Base-by-base conservation (phyloP, 2,797 vertebrate species). In the Gallinago stenura region DNA sequence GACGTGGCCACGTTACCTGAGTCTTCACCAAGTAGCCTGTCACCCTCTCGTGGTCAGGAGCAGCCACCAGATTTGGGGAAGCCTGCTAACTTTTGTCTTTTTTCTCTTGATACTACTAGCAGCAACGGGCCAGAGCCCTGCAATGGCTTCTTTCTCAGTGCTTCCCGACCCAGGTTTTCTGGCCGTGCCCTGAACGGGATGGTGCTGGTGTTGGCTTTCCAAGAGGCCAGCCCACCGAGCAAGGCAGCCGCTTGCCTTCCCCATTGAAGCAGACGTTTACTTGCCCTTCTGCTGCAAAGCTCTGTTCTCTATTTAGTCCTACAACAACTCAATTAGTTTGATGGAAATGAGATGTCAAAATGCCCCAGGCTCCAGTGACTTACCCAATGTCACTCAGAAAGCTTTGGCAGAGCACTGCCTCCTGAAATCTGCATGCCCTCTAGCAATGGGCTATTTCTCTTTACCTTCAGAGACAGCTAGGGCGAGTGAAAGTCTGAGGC, bases 331-430 rank as follows among this genome's bases (percentile, higher is more conserved):
- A 93, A 93, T 97, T 95, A 96, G 77, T 72, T 56, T 82, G 92
- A 90, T 94, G 89, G 90, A 96, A 96, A 96, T 60, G 71, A 93
- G 86, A 97, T 92, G 94, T 96, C 94, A 93, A 73, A 95, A 77
- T 89, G 86, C 95, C 75, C 19, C 61, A 35, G 89, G 95, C 89
- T 92, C 90, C 64, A 87, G 80, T 50, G 41, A 64, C 70, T 96
- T 95, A 45, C 56, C 85, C 88, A 71, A 5, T 56, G 88, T 90
- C 83, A 53, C 90, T 93, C 73, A 76, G 65, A 88, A 84, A 84
- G 77, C 75, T 95, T 84, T 95, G 94, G 90, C 93, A 79, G 69
- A 85, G 80, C 9, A 5, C 39, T 80, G 78, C 60, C 70, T 93
- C 28, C 66, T 79, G 83, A 90, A 93, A 76, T 84, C 73, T 50